Percentiles rank a stretch among this genome's conserved stretches.
These are phyloP conservation scores for Melipona bicolor DNA, from an alignment of 2,888 invertebrate genomes.

Conservation along the genomic window DNA sequence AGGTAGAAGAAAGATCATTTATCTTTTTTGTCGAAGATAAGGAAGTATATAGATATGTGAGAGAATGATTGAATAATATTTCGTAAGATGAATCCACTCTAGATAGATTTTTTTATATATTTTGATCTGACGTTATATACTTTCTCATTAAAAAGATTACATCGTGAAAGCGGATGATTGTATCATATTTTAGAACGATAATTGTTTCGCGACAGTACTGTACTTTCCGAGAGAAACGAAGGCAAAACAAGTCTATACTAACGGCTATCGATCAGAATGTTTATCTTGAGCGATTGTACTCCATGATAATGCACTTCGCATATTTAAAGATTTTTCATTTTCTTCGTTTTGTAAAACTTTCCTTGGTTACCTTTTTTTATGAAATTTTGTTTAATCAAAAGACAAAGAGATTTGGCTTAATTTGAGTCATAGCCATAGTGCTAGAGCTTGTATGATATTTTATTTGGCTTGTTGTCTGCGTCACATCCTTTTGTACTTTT, in stretches of 20 bases:
- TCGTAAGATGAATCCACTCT: background rate
- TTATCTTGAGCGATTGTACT: background rate
- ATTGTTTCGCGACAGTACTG: background rate
- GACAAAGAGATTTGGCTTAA: background rate
- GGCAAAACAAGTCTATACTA: constrained; percentile 4
- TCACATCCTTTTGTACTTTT: constrained; percentile 40
- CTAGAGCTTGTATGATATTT: background rate
- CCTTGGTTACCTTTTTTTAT: background rate
- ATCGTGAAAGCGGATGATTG: background rate
- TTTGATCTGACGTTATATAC: background rate
- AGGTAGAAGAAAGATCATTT: background rate
- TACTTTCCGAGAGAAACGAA: background rate
- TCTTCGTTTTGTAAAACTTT: background rate
- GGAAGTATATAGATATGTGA: background rate
- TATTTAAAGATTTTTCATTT: background rate
- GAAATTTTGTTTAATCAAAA: background rate
- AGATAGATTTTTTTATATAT: background rate
- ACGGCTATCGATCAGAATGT: background rate
- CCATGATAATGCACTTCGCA: too few species aligned
- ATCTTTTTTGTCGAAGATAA: background rate
- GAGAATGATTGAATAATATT: background rate
- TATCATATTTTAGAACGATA: background rate
- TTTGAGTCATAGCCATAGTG: background rate
- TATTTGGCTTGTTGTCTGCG: constrained; percentile 1
- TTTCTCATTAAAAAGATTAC: background rate